Evolutionary conservation across 2,797 vertebrate species (phyloP), one percentile per base, ranked within the genome.

Genomic region (Dendrocincla tyrannina): DNA sequence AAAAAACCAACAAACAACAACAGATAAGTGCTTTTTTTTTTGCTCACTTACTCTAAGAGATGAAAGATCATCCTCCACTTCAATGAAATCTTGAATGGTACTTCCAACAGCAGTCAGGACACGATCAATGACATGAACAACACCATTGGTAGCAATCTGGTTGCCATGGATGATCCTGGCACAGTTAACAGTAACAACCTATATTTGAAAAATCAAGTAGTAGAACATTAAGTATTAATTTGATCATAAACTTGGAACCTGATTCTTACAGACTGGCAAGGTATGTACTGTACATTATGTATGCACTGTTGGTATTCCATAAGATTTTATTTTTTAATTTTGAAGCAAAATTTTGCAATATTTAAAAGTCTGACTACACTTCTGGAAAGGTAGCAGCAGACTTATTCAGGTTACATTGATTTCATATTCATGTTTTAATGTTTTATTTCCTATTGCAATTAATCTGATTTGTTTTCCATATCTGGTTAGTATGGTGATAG

Each of bases 111-210:
- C 96, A 0, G 98, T 99, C 95, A 99, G 98, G 83, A 99, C 99
- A 14, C 99, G 99, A 88, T 99, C 99, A 78, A 99, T 97, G 9
- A 99, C 98, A 13, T 99, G 99, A 42, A 99, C 99, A 47, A 99
- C 99, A n/a, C 99, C 99, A 60, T 99, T 99, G 85, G 99, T 99
- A 88, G 99, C 98, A 73, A 99, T 98, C 96, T 99, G 99, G 96
- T 99, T 99, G 23, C 98, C 99, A 18, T 99, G 98, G 95, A 99
- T 99, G 63, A 99, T 95, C 96, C 99, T 98, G 82, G 99, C 99
- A 53, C 99, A 99, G 97, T 99, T 99, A 79, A 99, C 99, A 2
- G 99, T 99, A 93, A 99, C 99, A 67, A 99, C 98, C 99, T 99
- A 35, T 52, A 73, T 96, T 92, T 67, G 47, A 89, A 78, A 46